These are phyloP conservation scores for Petrocephalus sullivani DNA, from an alignment of 2,797 vertebrate species.

Conservation along the genomic window DNA sequence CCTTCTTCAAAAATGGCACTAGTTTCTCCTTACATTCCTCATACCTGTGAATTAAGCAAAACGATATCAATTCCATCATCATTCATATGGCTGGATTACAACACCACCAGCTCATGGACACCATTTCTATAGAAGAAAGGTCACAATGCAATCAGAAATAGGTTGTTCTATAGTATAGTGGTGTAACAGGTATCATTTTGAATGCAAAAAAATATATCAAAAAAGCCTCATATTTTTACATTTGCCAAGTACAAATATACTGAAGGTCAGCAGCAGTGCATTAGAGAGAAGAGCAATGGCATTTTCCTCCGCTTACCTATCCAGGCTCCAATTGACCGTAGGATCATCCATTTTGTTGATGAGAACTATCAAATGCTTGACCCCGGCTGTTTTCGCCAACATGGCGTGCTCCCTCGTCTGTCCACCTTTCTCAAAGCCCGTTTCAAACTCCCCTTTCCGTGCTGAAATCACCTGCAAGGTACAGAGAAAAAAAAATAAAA, in stretches of 20 bases:
- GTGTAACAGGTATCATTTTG: not conserved
- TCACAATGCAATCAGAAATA: not conserved
- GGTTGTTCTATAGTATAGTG: not conserved
- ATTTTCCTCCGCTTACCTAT: conserved; percentile 65
- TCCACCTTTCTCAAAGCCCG: conserved; percentile 97
- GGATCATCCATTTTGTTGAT: conserved; percentile 99
- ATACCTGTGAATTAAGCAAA: conserved; percentile 63
- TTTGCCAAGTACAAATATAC: not conserved
- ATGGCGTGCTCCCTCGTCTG: conserved; percentile 97
- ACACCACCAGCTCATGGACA: not conserved
- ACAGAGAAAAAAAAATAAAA: conserved; percentile 22
- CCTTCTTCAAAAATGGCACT: conserved; percentile 98
- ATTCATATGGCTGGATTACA: not conserved
- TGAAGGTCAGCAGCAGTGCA: not conserved
- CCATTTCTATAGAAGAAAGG: not conserved
- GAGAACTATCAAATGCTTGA: conserved; percentile 96
- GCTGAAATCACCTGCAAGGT: conserved; percentile 87
- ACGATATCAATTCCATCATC: not conserved
- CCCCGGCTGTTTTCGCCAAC: conserved; percentile 97
- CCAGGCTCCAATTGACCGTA: conserved; percentile 96
- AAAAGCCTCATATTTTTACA: not conserved
- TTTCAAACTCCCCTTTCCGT: conserved; percentile 98
- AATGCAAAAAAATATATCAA: not conserved
- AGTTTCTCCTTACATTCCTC: conserved; percentile 99
- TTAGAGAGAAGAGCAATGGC: not conserved